Evolutionary conservation across 2,797 vertebrate genomes (phyloP).

Genomic region (Xerus rutilus): DNA sequence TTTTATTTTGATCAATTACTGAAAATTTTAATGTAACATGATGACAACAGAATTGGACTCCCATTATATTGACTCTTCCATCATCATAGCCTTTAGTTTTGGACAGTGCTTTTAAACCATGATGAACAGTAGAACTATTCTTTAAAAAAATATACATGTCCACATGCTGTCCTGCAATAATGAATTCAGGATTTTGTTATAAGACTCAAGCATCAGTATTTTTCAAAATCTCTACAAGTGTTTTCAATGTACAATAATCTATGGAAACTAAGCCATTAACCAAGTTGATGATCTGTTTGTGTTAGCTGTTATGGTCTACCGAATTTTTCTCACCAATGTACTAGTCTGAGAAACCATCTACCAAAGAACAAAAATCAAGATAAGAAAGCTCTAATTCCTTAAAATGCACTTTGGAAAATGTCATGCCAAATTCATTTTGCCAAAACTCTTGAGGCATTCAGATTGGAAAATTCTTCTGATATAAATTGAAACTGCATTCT

Average conservation of each 20-base stretch:
- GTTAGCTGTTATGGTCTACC: neutral
- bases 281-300: neutral
- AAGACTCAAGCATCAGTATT: neutral
- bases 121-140: neutral
- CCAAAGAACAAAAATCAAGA: slow-evolving; percentile 26
- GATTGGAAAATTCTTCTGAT: slow-evolving; percentile 52
- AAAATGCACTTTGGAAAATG: slow-evolving; percentile 69
- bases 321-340: neutral
- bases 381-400: neutral
- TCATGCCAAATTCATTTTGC: neutral
- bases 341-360: slow-evolving; percentile 45
- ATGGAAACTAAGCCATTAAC: neutral
- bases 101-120: neutral
- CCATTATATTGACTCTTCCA: neutral
- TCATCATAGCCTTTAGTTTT: neutral
- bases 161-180: neutral
- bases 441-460: slow-evolving; percentile 9
- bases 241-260: neutral
- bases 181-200: neutral
- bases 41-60: neutral
- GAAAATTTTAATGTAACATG: slow-evolving; percentile 25
- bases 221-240: neutral
- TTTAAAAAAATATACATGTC: neutral
- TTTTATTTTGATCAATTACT: neutral
- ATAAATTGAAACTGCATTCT: slow-evolving; percentile 63